Conservation (phyloP, 2,113 vertebrate genomes). For the Gyps fulvus region DNA sequence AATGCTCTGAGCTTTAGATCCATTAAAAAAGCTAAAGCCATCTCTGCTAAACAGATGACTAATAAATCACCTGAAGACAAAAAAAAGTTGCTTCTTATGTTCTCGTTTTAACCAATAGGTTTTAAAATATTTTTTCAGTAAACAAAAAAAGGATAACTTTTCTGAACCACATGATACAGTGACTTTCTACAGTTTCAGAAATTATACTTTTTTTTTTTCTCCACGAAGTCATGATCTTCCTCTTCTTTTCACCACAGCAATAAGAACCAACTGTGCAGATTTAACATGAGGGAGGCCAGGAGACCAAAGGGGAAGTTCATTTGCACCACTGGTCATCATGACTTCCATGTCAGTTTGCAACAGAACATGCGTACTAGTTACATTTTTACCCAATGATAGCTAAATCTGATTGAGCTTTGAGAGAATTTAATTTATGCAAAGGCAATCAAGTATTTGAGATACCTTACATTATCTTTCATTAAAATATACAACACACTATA, state of each 20-base stretch:
- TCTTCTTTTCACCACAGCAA: not conserved
- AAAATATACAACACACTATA: not conserved
- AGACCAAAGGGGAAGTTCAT: not conserved
- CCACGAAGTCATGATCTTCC: not conserved
- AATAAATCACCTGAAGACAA: not conserved
- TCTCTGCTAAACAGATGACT: not conserved
- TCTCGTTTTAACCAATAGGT: not conserved
- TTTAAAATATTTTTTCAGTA: not conserved
- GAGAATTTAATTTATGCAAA: not conserved
- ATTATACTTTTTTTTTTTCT: accelerated
- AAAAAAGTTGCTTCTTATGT: not conserved
- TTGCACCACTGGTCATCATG: not conserved
- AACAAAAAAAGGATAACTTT: not conserved
- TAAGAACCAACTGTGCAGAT: not conserved
- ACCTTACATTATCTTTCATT: not conserved
- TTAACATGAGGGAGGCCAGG: not conserved
- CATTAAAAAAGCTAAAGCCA: not conserved
- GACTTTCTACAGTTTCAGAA: not conserved
- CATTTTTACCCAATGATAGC: not conserved
- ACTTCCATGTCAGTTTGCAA: not conserved
- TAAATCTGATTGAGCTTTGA: not conserved
- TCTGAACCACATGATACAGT: not conserved
- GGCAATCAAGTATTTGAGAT: not conserved
- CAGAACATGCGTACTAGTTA: accelerated
- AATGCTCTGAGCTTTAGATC: not conserved